Evolutionary conservation across 1,140 invertebrate species (phyloP).

Genomic region (Matsumurasca onukii): DNA sequence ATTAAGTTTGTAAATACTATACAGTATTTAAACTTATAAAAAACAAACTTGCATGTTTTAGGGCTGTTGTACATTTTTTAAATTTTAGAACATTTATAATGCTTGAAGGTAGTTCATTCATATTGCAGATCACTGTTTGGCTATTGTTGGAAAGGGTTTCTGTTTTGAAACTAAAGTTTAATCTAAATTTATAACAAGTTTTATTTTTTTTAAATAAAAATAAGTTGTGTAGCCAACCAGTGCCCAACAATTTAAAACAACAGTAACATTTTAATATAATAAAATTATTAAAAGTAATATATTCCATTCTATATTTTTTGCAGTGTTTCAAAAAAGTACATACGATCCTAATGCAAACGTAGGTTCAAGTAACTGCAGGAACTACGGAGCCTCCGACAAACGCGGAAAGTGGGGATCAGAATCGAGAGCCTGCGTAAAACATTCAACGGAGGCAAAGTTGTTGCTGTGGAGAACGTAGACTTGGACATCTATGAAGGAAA

Average conservation of each 20-base stretch:
- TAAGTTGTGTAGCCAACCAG: too few species aligned
- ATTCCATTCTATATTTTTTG: background rate
- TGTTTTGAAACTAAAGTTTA: background rate
- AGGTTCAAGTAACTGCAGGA: background rate
- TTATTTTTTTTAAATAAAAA: background rate
- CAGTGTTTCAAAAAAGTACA: slow-evolving; percentile 14
- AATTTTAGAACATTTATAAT: too few species aligned
- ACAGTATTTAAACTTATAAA: too few species aligned
- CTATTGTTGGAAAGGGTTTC: too few species aligned
- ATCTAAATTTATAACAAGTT: background rate
- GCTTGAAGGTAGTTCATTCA: too few species aligned
- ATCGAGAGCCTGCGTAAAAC: slow-evolving; percentile 32
- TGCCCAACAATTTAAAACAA: too few species aligned
- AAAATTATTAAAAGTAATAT: background rate
- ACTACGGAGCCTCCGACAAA: slow-evolving; percentile 19
- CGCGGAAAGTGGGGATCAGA: slow-evolving; percentile 32
- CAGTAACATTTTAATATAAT: background rate
- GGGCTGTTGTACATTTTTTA: too few species aligned
- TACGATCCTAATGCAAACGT: background rate
- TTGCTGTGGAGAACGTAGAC: slow-evolving; percentile 39
- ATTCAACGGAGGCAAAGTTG: slow-evolving; percentile 32
- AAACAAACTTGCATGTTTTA: too few species aligned
- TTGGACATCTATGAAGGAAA: slow-evolving; percentile 57
- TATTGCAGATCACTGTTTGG: too few species aligned
- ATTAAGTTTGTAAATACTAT: too few species aligned